Base-by-base conservation (phyloP, 92 coral and sea anemone genomes). In the Siderastrea siderea region DNA sequence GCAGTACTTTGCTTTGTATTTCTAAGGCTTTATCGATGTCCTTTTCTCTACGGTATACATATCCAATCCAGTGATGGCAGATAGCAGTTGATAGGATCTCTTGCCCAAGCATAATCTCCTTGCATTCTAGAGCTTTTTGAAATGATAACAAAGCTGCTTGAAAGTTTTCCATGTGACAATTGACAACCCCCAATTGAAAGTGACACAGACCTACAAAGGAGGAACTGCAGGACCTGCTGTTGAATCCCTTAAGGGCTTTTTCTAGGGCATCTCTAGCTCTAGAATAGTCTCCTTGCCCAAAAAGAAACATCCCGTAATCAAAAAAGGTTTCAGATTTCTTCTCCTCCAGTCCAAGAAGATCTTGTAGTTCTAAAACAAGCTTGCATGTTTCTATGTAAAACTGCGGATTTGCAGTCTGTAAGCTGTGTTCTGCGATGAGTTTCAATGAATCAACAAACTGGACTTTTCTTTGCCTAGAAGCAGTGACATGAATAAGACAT, bases 291-390 rank as follows among this genome's bases (percentile, higher is more conserved):
- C 52, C 67, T 76, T 55, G 65, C 2, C 80, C 67, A 76, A 76
- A 76, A 8, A 76, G 80, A 58, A 76, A 76, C 80, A 76, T 57
- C 4, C 67, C 52, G 44, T 77, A 61, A 77, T 77, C 82, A 77
- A 77, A 77, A 49, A 46, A 77, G 2, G 69, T 77, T 77, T 77
- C 84, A 19, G 49, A 19, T 6, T 16, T 7, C 26, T 78, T 61
- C 6, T 62, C 82, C 47, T 65, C n/a, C 14, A 79, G 48, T 65
- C 74, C 50, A 64, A 79, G 74, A 13, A 65, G 50, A 65, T 79
- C 46, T 51, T 79, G 73, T 7, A 79, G 10, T 26, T 65, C 73
- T 49, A 65, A 19, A 50, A 79, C 45, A 65, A 79, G 73, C 51
- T 79, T n/a, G 7, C 61, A 64, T 49, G 51, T 79, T 54, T 79